These are phyloP conservation scores for Phyllopteryx taeniolatus DNA, from an alignment of 2,113 vertebrate species.

Conservation along the genomic window DNA sequence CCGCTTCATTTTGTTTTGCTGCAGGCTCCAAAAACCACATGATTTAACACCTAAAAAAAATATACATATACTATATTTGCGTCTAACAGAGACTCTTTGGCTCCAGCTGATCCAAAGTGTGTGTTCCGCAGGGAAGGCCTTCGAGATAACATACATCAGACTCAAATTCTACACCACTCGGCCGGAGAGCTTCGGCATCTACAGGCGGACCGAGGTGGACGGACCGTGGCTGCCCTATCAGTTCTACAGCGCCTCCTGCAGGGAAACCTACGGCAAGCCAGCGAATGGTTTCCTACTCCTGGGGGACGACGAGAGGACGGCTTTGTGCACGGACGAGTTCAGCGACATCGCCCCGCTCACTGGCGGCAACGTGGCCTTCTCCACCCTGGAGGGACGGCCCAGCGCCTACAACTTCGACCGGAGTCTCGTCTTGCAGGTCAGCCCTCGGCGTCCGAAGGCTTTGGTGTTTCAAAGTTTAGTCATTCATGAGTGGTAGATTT, in stretches of 20 bases:
- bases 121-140: conserved; percentile 84
- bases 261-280: conserved; percentile 74
- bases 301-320: conserved; percentile 82
- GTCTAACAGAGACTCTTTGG: conserved; percentile 9
- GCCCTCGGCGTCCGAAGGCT: neutral
- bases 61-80: too few species aligned
- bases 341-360: conserved; percentile 94
- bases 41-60: neutral
- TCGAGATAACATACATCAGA: conserved; percentile 89
- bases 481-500: too few species aligned
- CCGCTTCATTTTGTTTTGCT: conserved; percentile 1
- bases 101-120: conserved; percentile 20
- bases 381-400: conserved; percentile 90
- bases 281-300: conserved; percentile 72
- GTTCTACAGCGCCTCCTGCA: conserved; percentile 89
- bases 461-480: too few species aligned
- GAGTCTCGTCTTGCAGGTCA: conserved; percentile 83
- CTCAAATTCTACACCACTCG: conserved; percentile 94
- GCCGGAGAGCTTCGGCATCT: conserved; percentile 92
- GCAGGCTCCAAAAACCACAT: neutral
- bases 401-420: conserved; percentile 92
- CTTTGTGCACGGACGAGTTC: conserved; percentile 89
- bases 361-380: conserved; percentile 93
- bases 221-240: conserved; percentile 90
- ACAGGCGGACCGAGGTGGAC: conserved; percentile 71